Conservation (phyloP, 2,888 invertebrate species). For the Leuctra nigra region DNA sequence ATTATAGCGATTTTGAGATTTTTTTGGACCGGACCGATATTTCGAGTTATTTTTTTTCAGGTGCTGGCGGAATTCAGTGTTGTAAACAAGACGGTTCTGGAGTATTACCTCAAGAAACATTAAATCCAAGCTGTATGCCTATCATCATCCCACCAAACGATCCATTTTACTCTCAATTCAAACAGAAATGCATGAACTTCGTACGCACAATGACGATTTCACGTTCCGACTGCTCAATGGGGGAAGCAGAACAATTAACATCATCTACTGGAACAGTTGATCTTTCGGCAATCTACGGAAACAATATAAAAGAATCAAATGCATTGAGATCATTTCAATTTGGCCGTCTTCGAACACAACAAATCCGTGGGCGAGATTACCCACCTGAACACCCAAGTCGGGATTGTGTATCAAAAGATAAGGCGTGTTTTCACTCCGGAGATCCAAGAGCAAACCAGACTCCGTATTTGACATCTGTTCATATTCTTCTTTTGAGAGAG, state of each 20-base stretch:
- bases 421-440: conserved; percentile 37
- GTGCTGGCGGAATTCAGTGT: no score
- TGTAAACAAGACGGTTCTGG: conserved; percentile 44
- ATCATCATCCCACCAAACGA: conserved; percentile 51
- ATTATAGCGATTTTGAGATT: no score
- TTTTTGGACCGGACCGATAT: no score
- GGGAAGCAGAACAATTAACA: conserved; percentile 51
- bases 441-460: conserved; percentile 50
- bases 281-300: conserved; percentile 48
- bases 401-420: no score
- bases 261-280: conserved; percentile 46
- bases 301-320: conserved; percentile 39
- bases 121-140: conserved; percentile 54
- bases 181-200: conserved; percentile 51
- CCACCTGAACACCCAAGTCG: no score
- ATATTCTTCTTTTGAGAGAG: conserved; percentile 48
- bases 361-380: conserved; percentile 41
- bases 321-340: conserved; percentile 42
- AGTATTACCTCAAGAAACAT: conserved; percentile 41
- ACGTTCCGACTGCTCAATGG: conserved; percentile 48
- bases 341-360: conserved; percentile 44
- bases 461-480: conserved; percentile 47
- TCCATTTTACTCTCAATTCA: conserved; percentile 45
- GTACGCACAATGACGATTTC: conserved; percentile 52
- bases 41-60: no score